Percentiles rank a stretch among this genome's conserved stretches.
phyloP scores from a whole-genome alignment of 2,797 vertebrate species.

The Anniella stebbinsi region DNA sequence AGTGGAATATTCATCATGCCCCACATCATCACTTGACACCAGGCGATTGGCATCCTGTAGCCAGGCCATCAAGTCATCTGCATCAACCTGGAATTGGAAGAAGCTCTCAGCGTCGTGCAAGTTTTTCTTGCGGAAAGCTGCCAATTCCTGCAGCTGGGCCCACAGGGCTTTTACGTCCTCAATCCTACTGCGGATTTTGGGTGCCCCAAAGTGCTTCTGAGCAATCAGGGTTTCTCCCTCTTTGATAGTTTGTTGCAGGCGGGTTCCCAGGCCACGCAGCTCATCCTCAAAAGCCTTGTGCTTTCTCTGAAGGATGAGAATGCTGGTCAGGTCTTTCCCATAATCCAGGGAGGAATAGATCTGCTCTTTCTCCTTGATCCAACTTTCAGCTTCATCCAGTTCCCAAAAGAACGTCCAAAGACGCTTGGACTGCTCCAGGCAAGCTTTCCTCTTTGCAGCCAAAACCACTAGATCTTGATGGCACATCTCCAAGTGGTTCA shows the following conservation, averaged over 20 bases:
- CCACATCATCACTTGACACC: slow-evolving; percentile 86
- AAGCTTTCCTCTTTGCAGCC: slow-evolving; percentile 85
- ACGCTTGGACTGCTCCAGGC: slow-evolving; percentile 89
- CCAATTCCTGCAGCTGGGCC: slow-evolving; percentile 93
- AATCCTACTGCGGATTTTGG: slow-evolving; percentile 82
- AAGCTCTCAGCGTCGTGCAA: slow-evolving; percentile 89
- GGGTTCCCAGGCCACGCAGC: slow-evolving; percentile 84
- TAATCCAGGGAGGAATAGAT: slow-evolving; percentile 94
- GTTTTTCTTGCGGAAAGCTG: slow-evolving; percentile 89
- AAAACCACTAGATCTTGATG: slow-evolving; percentile 87
- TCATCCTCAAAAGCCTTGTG: slow-evolving; percentile 95
- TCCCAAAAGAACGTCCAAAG: slow-evolving; percentile 97
- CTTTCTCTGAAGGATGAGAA: slow-evolving; percentile 91
- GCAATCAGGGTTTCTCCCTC: slow-evolving; percentile 86
- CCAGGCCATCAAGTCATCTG: slow-evolving; percentile 90
- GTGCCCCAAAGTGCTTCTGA: slow-evolving; percentile 83
- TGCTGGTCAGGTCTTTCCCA: slow-evolving; percentile 93
- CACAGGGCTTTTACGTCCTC: slow-evolving; percentile 85
- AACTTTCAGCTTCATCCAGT: slow-evolving; percentile 91
- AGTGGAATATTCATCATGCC: slow-evolving; percentile 93
- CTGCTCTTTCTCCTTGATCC: slow-evolving; percentile 97
- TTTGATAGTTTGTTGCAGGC: slow-evolving; percentile 82
- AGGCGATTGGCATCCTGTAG: slow-evolving; percentile 87
- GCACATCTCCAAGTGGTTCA: slow-evolving; percentile 91
- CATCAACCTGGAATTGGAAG: slow-evolving; percentile 96